Base-by-base conservation (phyloP, 2,888 invertebrate species). In the Netelia fuscicornis region DNA sequence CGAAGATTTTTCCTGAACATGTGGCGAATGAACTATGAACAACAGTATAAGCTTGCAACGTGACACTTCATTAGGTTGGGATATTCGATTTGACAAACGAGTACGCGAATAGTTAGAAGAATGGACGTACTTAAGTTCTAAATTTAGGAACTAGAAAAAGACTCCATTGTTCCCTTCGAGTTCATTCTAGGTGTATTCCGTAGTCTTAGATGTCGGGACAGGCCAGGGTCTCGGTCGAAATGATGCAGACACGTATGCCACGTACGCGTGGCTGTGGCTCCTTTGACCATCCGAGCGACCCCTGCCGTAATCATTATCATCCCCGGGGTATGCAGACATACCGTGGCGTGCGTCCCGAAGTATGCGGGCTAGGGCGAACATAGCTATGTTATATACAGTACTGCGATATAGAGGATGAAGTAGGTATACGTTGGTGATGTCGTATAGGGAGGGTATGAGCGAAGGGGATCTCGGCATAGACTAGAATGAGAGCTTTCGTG, bases 271-370 rank as follows among this genome's bases (percentile, higher is more conserved):
- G 65, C 62, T 62, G 67, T 71, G 71, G 71, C 42, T 76, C 72
- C 76, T 79, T 86, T 85, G 86, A 81, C 84, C 80, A 71, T 56
- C 56, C 48, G 25, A 23, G 60, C 74, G 48, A 71, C 20, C 72
- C 79, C 75, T 56, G 65, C 71, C 44, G 56, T 89, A 90, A 91
- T 91, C 91, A 91, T 91, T 91, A 92, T 85, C 76, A 72, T 91
- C 90, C 85, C 84, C 77, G 87, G 87, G 91, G 91, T 89, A 92
- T 90, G 91, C 90, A 90, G 91, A 90, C 90, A 91, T 92, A 89
- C 90, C 91, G 88, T 86, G 86, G 90, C 91, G 91, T 90, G 88
- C 91, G 89, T 89, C 88, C 88, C 87, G 87, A 89, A 89, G 90
- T 92, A 92, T 92, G 92, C 91, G 88, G 75, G 85, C 81, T 77